Evolutionary conservation across 2,113 vertebrate genomes (phyloP), one percentile per base, ranked within the genome.

Genomic region (Rhegmatorhina hoffmannsi): DNA sequence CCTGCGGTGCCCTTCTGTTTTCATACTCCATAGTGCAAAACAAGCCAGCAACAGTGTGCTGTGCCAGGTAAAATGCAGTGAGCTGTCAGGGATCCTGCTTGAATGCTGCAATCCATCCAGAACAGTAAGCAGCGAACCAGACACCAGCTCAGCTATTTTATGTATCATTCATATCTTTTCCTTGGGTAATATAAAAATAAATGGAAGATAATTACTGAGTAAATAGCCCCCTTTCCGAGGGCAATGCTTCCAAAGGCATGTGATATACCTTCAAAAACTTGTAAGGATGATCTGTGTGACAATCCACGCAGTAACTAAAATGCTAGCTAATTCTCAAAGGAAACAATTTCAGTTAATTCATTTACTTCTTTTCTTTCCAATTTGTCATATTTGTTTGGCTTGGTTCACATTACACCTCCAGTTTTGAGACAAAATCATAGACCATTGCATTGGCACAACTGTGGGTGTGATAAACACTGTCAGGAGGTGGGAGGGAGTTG

Each of bases 381-480:
- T 66, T 73, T 53, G 31, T 23, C 73, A 25, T 31, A 47, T 93
- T 91, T 92, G 72, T 96, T 95, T 72, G 94, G 58, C 78, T 93
- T 44, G 49, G 36, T 90, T 91, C 82, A 85, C 31, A 68, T 91
- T 84, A 93, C 95, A 84, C 87, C 78, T 96, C 64, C 81, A 83
- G 78, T 78, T 91, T 78, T 12, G 10, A 93, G 43, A 36, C 49
- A 94, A 82, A 96, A 92, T 46, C 88, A 85, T 63, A 91, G 91
- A 92, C 66, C 87, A 64, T 7, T 72, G 74, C 92, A 78, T 7
- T 94, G 95, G 90, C 69, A 85, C 53, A 84, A 82, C 74, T 28
- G 85, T 2, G 23, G 78, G 87, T 94, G 92, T 66, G 95, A 96
- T 75, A 95, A 92, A 96, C 90, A 87, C 78, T 76, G 70, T 84